Evolutionary conservation across 2,113 vertebrate species (phyloP), one percentile per base, ranked within the genome.

Genomic region (Oreochromis spilurus): DNA sequence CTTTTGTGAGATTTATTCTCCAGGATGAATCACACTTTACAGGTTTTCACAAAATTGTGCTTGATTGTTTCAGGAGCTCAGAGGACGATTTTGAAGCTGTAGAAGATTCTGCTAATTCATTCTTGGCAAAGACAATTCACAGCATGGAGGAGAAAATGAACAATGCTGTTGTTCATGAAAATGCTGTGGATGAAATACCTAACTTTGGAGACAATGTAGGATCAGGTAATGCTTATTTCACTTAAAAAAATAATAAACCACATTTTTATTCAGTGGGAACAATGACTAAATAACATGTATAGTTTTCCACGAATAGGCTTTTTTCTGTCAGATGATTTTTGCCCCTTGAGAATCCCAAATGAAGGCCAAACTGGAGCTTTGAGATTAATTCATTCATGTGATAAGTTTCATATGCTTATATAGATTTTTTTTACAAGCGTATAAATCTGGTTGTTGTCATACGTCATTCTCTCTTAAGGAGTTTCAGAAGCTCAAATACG

Each of bases 401-500:
- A 50, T 7, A 31, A 29, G 16, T 75, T 48, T 75, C 24, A 50
- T 75, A 31, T 50, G 9, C 17, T 77, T 77, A 29, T 50, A 50
- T 50, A 31, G 10, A 8, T 77, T 31, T 48, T 19, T 77, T n/a
- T 77, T 2, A 19, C 26, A n/a, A 50, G 70, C 16, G 3, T n/a
- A 31, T 31, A 8, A 75, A 24, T 87, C 31, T 53, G 19, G 79
- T 26, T 48, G n/a, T 81, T 19, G 24, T 83, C 43, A 13, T 29
- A n/a, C 53, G 3, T 54, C 29, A 2, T 85, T 14, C 29, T 89
- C 88, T 36, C 10, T 52, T 24, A 5, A 94, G 83, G 85, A 7
- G 94, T 95, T 87, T 91, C 97, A 97, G 98, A 98, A 89, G 96
- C 97, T 91, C 97, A 98, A 90, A 96, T 97, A 82, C 96, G 97